A percentile compares a stretch with the other conserved stretches of the same genome.
phyloP scores from a whole-genome alignment of 2,113 vertebrate species.

The Pygoscelis antarcticus region DNA sequence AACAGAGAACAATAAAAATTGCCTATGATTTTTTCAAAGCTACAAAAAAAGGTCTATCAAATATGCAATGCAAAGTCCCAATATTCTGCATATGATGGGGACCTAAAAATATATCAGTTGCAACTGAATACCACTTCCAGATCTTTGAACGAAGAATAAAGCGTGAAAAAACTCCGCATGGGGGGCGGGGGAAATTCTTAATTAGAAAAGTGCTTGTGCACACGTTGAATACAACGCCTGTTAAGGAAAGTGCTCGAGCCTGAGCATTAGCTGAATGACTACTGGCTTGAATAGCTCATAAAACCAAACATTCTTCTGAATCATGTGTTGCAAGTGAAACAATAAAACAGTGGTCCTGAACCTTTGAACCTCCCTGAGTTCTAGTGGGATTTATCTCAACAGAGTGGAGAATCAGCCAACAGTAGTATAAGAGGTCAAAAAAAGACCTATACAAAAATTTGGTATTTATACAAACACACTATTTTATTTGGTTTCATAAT shows the following conservation, averaged over 20 bases:
- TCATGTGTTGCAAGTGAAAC: not conserved
- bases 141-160: not conserved
- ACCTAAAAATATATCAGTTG: not conserved
- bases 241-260: rapidly evolving
- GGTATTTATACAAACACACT: not conserved
- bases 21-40: not conserved
- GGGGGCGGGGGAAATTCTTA: rapidly evolving
- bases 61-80: not conserved
- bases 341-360: not conserved
- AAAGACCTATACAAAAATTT: not conserved
- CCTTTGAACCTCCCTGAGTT: not conserved
- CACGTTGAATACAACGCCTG: not conserved
- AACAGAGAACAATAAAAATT: slow-evolving; percentile 15
- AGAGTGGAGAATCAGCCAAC: not conserved
- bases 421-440: not conserved
- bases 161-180: not conserved
- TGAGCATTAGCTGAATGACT: not conserved
- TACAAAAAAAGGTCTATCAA: not conserved
- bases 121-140: not conserved
- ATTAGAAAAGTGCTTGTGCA: not conserved
- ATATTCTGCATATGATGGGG: not conserved
- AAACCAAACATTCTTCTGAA: not conserved
- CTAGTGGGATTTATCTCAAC: not conserved
- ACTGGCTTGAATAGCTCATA: not conserved
- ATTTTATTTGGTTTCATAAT: not conserved